Evolutionary conservation across 1,140 invertebrate genomes (phyloP).

Genomic region (Laupala kohalensis): DNA sequence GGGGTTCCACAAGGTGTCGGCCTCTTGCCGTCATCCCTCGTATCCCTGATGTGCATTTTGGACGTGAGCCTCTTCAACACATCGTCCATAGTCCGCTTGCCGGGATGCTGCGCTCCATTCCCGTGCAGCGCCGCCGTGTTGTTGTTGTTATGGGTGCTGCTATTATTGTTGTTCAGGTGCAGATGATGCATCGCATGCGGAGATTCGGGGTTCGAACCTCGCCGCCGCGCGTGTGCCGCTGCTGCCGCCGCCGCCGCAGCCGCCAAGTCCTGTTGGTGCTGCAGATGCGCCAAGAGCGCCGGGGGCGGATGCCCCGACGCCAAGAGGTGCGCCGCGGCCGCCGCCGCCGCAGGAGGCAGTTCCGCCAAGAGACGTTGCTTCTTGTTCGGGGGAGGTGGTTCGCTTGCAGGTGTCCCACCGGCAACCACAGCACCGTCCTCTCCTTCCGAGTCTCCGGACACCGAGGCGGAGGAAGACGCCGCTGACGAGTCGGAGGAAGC

Average conservation of each 20-base stretch:
- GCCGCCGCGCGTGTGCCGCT: neutral
- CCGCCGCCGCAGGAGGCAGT: slow-evolving; percentile 15
- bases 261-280: neutral
- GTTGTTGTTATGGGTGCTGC: slow-evolving; percentile 34
- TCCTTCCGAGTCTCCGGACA: slow-evolving; percentile 35
- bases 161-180: slow-evolving; percentile 30
- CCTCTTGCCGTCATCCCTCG: slow-evolving; percentile 41
- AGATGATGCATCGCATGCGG: neutral
- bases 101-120: slow-evolving; percentile 23
- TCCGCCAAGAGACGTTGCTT: slow-evolving; percentile 21
- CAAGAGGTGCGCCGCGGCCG: slow-evolving; percentile 4
- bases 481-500: slow-evolving; percentile 25
- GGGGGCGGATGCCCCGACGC: slow-evolving; percentile 4
- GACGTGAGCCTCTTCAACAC: slow-evolving; percentile 69
- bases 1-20: slow-evolving; percentile 50
- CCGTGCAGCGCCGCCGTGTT: slow-evolving; percentile 24
- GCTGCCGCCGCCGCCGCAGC: slow-evolving; percentile 29
- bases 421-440: slow-evolving; percentile 24
- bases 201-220: neutral
- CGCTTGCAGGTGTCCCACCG: slow-evolving; percentile 32
- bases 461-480: slow-evolving; percentile 26
- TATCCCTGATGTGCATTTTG: slow-evolving; percentile 57
- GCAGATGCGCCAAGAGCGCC: slow-evolving; percentile 3
- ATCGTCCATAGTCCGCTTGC: slow-evolving; percentile 58
- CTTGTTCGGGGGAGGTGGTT: slow-evolving; percentile 28